Evolutionary conservation across 2,888 invertebrate genomes (phyloP), one percentile per base, ranked within the genome.

Genomic region (Kryphioiulus occultus): DNA sequence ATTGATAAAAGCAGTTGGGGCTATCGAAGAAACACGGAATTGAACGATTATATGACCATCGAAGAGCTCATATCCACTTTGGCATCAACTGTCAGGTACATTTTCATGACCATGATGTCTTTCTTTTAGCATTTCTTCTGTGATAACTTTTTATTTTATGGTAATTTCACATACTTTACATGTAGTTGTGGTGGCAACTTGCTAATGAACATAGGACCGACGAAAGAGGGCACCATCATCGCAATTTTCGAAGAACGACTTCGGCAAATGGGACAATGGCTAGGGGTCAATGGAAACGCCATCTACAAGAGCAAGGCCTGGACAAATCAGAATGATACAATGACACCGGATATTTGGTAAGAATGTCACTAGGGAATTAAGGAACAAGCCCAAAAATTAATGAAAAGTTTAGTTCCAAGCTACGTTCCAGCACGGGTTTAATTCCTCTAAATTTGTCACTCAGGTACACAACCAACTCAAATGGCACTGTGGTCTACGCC

Each of bases 1-100:
- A 93, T 99, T 82, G 99, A 99, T 91, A 94, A 93, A 89, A 91
- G 93, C 26, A 97, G 98, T 0, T 98, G 97, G 97, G 98, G 98
- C 0, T 97, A 94, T 91, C 93, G 96, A 83, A 94, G 96, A 89
- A 95, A 96, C 90, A 95, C 96, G 22, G 92, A 92, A 2, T 90
- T 96, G 0, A 91, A 92, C 9, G 95, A 97, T 90, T 95, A 95
- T 90, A 92, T 96, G 89, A 95, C 94, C 0, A 93, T 94, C 1
- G 91, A 94, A 42, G 95, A 96, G 89, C 92, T 99, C 1, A 92
- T 97, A 0, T 92, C 93, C 89, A 94, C 95, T 91, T 92, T 97
- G n/a, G 95, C 95, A 0, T 93, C 94, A 89, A 96, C 97, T 0
- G 94, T 97, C 17, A 96, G 96, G 90, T 97, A n/a, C 42, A 87